phyloP scores from a whole-genome alignment of 2,113 vertebrate genomes.

The Ictidomys tridecemlineatus region DNA sequence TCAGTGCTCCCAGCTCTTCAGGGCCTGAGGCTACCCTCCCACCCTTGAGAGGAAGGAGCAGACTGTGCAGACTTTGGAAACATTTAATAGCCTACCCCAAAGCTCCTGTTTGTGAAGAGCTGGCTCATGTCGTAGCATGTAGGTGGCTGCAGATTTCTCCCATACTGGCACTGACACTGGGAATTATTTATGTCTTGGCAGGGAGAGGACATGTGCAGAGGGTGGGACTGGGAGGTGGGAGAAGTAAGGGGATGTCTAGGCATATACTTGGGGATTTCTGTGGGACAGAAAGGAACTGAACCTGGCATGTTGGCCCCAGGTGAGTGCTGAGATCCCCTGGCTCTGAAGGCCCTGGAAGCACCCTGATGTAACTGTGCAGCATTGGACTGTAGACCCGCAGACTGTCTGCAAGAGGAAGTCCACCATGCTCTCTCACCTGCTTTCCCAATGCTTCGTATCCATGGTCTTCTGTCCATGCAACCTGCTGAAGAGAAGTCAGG shows the following conservation, averaged over 20 bases:
- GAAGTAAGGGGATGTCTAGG: not conserved
- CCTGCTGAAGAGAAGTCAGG: not conserved
- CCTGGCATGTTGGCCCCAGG: not conserved
- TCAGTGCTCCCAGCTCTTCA: not conserved
- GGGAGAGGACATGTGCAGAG: not conserved
- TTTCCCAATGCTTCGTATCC: too few relatives aligned
- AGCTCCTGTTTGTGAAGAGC: not conserved
- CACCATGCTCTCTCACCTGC: not conserved
- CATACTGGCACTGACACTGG: not conserved
- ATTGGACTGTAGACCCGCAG: fast-evolving
- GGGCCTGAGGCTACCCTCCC: not conserved
- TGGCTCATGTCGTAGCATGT: not conserved
- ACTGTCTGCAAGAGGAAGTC: not conserved
- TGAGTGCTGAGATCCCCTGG: not conserved
- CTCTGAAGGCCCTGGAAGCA: not conserved
- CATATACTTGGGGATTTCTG: not conserved
- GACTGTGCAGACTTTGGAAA: not conserved
- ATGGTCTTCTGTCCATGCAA: not conserved
- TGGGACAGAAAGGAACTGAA: too few relatives aligned
- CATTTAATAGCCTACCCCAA: not conserved
- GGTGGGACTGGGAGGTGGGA: not conserved
- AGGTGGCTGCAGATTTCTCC: not conserved
- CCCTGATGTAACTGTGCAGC: too few relatives aligned
- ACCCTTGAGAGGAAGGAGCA: not conserved
- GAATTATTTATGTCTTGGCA: not conserved